Evolutionary conservation across 2,113 vertebrate genomes (phyloP).

Genomic region (Tragelaphus scriptus): DNA sequence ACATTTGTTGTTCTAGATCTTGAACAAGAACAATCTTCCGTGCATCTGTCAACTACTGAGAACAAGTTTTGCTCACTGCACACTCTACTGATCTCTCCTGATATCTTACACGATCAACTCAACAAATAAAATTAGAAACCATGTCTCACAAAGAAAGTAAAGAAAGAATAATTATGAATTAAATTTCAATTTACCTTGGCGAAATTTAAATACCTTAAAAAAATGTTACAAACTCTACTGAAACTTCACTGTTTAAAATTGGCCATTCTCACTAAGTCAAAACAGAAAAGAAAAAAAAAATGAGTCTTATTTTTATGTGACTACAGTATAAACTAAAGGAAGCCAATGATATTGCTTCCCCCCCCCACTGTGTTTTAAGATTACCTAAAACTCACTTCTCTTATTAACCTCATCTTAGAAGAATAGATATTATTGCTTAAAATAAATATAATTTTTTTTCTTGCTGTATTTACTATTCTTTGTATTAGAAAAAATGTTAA

Average conservation of each 20-base stretch:
- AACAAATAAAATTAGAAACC: neutral
- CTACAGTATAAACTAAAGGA: neutral
- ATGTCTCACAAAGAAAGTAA: neutral
- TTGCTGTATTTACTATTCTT: neutral
- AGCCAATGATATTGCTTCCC: neutral
- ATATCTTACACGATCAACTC: neutral
- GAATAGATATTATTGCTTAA: neutral
- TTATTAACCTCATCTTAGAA: neutral
- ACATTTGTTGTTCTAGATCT: neutral
- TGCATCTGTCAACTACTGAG: rapidly evolving
- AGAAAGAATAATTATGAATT: neutral
- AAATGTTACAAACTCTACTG: neutral
- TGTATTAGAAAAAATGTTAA: neutral
- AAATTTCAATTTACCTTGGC: neutral
- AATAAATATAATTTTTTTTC: neutral
- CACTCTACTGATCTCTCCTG: neutral
- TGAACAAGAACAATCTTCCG: neutral
- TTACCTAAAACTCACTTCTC: neutral
- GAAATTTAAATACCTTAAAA: neutral
- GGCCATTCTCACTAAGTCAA: neutral
- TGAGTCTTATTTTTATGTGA: neutral
- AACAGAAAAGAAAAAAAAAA: neutral
- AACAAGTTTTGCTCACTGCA: neutral
- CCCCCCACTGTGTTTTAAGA: neutral
- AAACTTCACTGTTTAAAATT: neutral